A percentile compares a stretch with the other conserved stretches of the same genome.
Evolutionary conservation across 2,888 invertebrate species (phyloP).

Genomic region (Plemyria rubiginata): DNA sequence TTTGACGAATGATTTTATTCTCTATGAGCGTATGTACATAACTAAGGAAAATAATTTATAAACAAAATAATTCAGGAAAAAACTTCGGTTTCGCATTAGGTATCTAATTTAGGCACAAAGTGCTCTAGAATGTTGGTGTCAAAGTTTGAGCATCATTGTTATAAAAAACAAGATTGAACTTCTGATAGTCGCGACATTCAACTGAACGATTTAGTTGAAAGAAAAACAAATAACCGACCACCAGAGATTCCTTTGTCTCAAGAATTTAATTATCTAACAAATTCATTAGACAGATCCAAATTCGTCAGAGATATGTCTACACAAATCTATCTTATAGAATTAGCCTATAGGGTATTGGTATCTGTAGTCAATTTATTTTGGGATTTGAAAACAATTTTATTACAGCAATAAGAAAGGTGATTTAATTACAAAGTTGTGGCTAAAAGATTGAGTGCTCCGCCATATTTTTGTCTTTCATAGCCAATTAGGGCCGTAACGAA

Average conservation of each 20-base stretch:
- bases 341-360: background rate
- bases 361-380: slow-evolving; percentile 14
- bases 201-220: slow-evolving; percentile 63
- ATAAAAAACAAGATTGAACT: slow-evolving; percentile 58
- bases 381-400: slow-evolving; percentile 25
- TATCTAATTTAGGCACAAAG: background rate
- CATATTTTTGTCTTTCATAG: slow-evolving; percentile 31
- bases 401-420: slow-evolving; percentile 29
- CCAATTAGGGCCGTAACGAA: slow-evolving; percentile 31
- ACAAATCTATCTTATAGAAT: background rate
- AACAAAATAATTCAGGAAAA: no score
- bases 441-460: slow-evolving; percentile 32
- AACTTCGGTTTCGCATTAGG: background rate
- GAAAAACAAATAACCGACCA: slow-evolving; percentile 52
- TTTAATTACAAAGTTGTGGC: slow-evolving; percentile 35
- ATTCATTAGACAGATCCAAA: slow-evolving; percentile 70
- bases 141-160: slow-evolving; percentile 54
- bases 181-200: slow-evolving; percentile 67
- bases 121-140: background rate
- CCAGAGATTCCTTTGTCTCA: slow-evolving; percentile 61
- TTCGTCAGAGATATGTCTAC: slow-evolving; percentile 61
- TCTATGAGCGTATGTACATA: no score
- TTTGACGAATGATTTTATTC: no score
- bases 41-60: no score
- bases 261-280: slow-evolving; percentile 61